A percentile compares a stretch with the other conserved stretches of the same genome.
Conservation (phyloP, 2,888 invertebrate genomes). For the Tenthredo livida region DNA sequence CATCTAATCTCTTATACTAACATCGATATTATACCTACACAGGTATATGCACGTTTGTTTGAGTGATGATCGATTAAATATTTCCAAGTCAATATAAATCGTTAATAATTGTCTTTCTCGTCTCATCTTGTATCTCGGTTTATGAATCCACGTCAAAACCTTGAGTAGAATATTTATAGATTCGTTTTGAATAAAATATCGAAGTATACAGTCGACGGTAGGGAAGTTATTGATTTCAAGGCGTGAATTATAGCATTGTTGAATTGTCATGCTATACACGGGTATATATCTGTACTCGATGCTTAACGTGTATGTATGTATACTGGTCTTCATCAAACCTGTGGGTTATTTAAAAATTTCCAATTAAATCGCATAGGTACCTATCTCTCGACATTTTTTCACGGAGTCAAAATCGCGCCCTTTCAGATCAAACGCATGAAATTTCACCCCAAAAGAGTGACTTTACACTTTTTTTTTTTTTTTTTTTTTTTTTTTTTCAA, state of each 20-base stretch:
- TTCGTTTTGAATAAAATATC: constrained; percentile 36
- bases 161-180: constrained; percentile 13
- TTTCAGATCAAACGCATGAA: background rate
- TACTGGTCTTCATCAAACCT: background rate
- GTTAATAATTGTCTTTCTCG: constrained; percentile 3
- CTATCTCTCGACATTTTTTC: background rate
- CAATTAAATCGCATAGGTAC: background rate
- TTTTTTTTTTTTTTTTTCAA: background rate
- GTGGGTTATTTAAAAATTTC: background rate
- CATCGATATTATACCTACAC: background rate
- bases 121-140: background rate
- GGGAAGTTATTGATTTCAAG: constrained; percentile 45
- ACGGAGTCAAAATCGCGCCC: background rate
- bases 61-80: background rate
- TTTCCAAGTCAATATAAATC: background rate
- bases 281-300: background rate
- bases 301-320: background rate
- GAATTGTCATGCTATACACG: constrained; percentile 36
- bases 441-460: no score
- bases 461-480: background rate
- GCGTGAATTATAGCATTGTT: constrained; percentile 44
- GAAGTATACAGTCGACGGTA: background rate
- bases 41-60: no score
- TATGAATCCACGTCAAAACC: background rate
- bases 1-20: background rate